These are phyloP conservation scores for Pseudotriccus pelzelni DNA, from an alignment of 2,797 vertebrate species.

Conservation along the genomic window DNA sequence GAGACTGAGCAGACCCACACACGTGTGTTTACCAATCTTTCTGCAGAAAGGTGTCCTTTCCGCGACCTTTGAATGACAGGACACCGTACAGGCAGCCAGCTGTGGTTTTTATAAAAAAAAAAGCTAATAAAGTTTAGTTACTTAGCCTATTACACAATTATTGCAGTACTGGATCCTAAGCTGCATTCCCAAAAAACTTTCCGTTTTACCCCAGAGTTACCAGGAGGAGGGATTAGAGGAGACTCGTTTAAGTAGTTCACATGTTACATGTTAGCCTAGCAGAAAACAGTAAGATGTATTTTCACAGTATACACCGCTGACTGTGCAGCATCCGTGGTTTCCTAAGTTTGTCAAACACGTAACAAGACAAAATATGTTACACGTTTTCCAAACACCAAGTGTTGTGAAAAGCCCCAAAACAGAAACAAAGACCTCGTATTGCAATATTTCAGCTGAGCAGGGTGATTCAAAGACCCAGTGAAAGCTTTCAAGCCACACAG, in stretches of 20 bases:
- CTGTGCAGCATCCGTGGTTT: rapidly evolving
- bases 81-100: neutral
- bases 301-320: neutral
- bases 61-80: neutral
- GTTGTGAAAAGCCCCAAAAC: slow-evolving; percentile 6
- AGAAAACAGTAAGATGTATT: neutral
- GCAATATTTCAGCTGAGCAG: slow-evolving; percentile 7
- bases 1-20: neutral
- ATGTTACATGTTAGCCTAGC: neutral
- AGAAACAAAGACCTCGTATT: slow-evolving; percentile 5
- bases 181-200: neutral
- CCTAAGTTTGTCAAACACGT: neutral
- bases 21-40: neutral
- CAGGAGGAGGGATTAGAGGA: neutral
- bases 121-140: neutral
- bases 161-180: neutral
- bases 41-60: neutral
- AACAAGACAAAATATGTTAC: neutral
- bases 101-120: neutral
- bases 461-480: neutral
- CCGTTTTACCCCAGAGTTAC: neutral
- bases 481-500: slow-evolving; percentile 47
- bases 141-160: neutral
- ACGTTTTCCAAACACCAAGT: neutral
- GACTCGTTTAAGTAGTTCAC: neutral